Percentiles rank a stretch among this genome's conserved stretches.
phyloP scores from a whole-genome alignment of 1,140 invertebrate species.

The Protaetia brevitarsis region DNA sequence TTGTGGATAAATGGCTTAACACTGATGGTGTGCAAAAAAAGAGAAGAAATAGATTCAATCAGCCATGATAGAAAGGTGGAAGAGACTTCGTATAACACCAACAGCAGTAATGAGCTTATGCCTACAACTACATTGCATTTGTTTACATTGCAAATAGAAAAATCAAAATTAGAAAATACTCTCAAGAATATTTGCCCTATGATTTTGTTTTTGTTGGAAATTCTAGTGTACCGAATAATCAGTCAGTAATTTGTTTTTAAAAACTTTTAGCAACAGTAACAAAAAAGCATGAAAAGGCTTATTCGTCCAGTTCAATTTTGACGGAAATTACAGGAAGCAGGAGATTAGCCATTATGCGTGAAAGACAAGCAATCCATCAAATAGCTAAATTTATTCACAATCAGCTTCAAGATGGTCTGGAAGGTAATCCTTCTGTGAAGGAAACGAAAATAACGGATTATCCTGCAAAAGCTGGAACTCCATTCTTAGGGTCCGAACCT shows the following conservation, averaged over 20 bases:
- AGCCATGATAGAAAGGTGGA: background rate
- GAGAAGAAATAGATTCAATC: too few species aligned
- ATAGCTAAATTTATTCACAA: too few species aligned
- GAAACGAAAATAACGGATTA: too few species aligned
- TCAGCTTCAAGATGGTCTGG: too few species aligned
- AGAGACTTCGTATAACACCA: background rate
- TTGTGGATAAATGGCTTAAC: background rate
- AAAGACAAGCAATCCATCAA: too few species aligned
- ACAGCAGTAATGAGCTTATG: background rate
- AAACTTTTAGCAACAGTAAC: background rate
- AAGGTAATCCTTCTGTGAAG: too few species aligned
- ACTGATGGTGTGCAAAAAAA: too few species aligned
- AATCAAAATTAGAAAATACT: background rate
- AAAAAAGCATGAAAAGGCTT: background rate
- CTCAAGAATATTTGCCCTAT: too few species aligned
- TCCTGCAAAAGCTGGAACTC: too few species aligned
- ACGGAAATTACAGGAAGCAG: background rate
- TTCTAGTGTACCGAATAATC: background rate
- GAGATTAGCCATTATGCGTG: too few species aligned
- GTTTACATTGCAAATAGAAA: background rate
- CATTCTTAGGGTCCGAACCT: too few species aligned
- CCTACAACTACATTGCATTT: background rate
- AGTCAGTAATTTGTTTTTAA: background rate
- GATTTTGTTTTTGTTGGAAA: background rate
- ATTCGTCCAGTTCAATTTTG: background rate